Percentiles rank a stretch among this genome's conserved stretches.
Conservation (phyloP, 2,888 invertebrate species). For the Lymantria monacha region DNA sequence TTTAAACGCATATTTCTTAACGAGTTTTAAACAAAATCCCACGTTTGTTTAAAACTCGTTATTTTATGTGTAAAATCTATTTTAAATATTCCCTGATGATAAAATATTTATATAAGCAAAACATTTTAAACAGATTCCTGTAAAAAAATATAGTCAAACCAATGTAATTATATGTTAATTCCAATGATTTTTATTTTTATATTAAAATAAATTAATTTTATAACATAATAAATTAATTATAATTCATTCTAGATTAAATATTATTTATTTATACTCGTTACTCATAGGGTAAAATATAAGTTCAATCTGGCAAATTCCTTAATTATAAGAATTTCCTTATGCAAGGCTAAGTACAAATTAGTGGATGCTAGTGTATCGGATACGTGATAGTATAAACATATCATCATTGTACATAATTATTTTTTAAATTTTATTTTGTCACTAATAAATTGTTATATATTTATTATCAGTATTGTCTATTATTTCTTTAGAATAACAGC, state of each 20-base stretch:
- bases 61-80: too few relatives aligned
- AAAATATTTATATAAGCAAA: too few relatives aligned
- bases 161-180: neutral
- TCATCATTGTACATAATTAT: slow-evolving; percentile 30
- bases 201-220: neutral
- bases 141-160: too few relatives aligned
- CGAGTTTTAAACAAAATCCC: too few relatives aligned
- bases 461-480: slow-evolving; percentile 13
- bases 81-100: too few relatives aligned
- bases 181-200: too few relatives aligned
- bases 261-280: slow-evolving; percentile 2
- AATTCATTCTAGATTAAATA: neutral
- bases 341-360: slow-evolving; percentile 29
- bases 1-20: too few relatives aligned
- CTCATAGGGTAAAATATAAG: slow-evolving; percentile 6
- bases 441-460: slow-evolving; percentile 37
- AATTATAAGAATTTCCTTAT: slow-evolving; percentile 10
- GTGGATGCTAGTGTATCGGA: slow-evolving; percentile 6
- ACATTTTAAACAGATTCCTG: too few relatives aligned
- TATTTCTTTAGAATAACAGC: too few relatives aligned
- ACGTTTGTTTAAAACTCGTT: too few relatives aligned
- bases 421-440: slow-evolving; percentile 39
- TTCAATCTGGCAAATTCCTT: neutral
- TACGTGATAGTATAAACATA: slow-evolving; percentile 29
- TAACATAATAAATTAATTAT: neutral